A percentile compares a stretch with the other conserved stretches of the same genome.
Conservation (phyloP, 2,113 vertebrate species). For the Telmatochromis brichardi region DNA sequence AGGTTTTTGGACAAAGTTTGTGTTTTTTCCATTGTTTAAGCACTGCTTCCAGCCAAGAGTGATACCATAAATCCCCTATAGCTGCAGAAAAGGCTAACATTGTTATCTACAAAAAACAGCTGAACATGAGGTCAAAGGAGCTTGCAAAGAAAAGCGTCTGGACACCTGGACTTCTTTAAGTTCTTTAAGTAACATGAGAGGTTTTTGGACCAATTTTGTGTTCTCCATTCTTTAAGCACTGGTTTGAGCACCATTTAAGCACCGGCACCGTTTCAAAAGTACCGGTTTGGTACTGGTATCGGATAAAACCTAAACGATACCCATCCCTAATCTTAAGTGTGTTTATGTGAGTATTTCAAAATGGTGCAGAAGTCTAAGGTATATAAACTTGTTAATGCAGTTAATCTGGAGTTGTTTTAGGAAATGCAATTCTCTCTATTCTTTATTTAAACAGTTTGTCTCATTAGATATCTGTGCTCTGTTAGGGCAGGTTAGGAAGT, state of each 20-base stretch:
- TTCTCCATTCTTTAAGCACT: not conserved
- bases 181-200: not conserved
- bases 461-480: not conserved
- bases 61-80: accelerated
- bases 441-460: not conserved
- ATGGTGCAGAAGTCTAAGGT: not conserved
- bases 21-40: accelerated
- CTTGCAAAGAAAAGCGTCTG: too few relatives aligned
- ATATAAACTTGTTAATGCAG: not conserved
- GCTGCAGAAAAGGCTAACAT: not conserved
- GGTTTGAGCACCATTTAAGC: accelerated
- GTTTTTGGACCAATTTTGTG: not conserved
- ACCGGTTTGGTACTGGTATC: not conserved
- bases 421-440: not conserved
- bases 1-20: not conserved
- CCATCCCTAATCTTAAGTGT: not conserved
- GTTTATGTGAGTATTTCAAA: not conserved
- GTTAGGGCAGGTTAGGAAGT: not conserved
- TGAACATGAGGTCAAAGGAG: too few relatives aligned
- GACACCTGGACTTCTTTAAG: too few relatives aligned
- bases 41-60: not conserved
- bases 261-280: not conserved
- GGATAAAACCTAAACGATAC: not conserved
- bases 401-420: not conserved
- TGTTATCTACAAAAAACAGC: not conserved